These are phyloP conservation scores for Sylvia atricapilla DNA, from an alignment of 2,113 vertebrate genomes.

Conservation along the genomic window DNA sequence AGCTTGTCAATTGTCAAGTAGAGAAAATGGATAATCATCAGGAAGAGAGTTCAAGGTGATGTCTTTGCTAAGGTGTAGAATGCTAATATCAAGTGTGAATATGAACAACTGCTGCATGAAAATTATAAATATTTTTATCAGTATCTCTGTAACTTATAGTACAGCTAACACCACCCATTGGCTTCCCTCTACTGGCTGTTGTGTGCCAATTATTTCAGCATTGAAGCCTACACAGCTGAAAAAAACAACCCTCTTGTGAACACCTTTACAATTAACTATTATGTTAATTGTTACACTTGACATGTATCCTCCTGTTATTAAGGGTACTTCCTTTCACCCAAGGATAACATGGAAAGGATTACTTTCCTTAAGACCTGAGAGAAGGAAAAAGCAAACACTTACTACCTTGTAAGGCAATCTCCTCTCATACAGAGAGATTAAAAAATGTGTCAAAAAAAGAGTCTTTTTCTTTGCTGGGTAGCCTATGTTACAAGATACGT, in stretches of 20 bases:
- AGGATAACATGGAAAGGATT: not conserved
- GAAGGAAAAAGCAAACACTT: not conserved
- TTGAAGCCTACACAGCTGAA: not conserved
- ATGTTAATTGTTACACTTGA: constrained; percentile 10
- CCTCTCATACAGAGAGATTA: not conserved
- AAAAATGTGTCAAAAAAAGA: not conserved
- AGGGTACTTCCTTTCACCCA: not conserved
- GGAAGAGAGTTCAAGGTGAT: constrained; percentile 69
- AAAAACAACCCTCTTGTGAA: not conserved
- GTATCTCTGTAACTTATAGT: not conserved
- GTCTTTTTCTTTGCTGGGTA: not conserved
- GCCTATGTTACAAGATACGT: not conserved
- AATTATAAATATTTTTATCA: not conserved
- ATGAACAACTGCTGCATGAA: not conserved
- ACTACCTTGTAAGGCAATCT: not conserved
- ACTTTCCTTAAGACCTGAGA: not conserved
- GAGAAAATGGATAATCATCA: constrained; percentile 45
- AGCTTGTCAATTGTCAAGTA: constrained; percentile 69
- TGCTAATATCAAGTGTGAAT: constrained; percentile 51
- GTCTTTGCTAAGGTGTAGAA: constrained; percentile 54
- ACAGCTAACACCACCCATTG: not conserved
- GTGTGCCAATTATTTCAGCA: constrained; percentile 24
- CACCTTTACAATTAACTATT: constrained; percentile 24
- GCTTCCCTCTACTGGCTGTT: not conserved
- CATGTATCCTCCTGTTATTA: not conserved